Conservation (phyloP, 1,140 invertebrate genomes). For the Ephestia elutella region DNA sequence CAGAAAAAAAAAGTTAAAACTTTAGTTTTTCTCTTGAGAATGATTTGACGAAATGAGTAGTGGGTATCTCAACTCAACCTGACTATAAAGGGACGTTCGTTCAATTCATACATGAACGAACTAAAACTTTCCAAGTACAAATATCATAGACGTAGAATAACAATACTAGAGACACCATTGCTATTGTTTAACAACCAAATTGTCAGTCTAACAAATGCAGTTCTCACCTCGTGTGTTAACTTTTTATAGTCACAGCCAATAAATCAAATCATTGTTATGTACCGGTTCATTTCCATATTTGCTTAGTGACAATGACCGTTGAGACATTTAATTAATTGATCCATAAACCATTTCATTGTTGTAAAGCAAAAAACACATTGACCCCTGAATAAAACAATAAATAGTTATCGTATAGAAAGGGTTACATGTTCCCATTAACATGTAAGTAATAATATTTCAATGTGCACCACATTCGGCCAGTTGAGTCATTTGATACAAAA, state of each 20-base stretch:
- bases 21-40: no score
- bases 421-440: constrained; percentile 69
- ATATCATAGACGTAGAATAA: background rate
- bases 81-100: no score
- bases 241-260: constrained; percentile 51
- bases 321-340: constrained; percentile 72
- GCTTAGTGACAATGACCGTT: constrained; percentile 67
- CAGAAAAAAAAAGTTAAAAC: no score
- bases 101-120: no score
- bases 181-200: constrained; percentile 27
- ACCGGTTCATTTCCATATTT: constrained; percentile 68
- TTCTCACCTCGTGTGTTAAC: constrained; percentile 15
- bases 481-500: constrained; percentile 54
- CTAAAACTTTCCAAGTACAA: background rate
- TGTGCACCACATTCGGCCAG: constrained; percentile 55
- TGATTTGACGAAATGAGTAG: no score
- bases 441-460: constrained; percentile 47
- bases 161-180: constrained; percentile 16
- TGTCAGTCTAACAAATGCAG: constrained; percentile 22
- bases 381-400: constrained; percentile 71
- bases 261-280: constrained; percentile 67
- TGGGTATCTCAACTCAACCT: no score
- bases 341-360: constrained; percentile 67
- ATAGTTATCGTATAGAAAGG: constrained; percentile 59
- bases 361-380: constrained; percentile 58